Conservation (phyloP, 2,888 invertebrate genomes). For the Xylota segnis region DNA sequence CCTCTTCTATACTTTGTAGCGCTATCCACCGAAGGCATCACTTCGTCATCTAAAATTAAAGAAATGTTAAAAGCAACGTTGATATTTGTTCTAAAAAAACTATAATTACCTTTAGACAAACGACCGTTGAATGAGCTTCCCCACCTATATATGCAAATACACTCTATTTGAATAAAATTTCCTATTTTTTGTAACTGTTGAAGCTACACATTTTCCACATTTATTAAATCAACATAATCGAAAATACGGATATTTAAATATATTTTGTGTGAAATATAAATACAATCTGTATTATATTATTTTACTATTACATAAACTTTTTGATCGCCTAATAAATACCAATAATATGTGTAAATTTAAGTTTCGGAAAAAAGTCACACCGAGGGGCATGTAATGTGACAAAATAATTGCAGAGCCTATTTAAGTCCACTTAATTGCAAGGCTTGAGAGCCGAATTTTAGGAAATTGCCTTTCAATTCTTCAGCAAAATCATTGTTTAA, state of each 20-base stretch:
- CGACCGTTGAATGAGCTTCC: background rate
- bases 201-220: background rate
- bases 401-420: conserved; percentile 37
- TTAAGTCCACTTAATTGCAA: conserved; percentile 78
- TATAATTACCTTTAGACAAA: background rate
- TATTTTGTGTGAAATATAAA: conserved; percentile 29
- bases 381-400: background rate
- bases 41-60: background rate
- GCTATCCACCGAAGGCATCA: background rate
- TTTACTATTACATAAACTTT: conserved; percentile 8
- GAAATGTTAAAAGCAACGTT: background rate
- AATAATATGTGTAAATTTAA: conserved; percentile 2
- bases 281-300: conserved; percentile 15
- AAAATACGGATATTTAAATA: conserved; percentile 17
- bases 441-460: conserved; percentile 77
- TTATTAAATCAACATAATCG: background rate
- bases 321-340: background rate
- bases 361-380: background rate
- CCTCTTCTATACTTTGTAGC: too few relatives aligned
- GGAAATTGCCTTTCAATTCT: conserved; percentile 79
- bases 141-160: background rate
- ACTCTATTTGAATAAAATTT: background rate
- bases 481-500: conserved; percentile 81
- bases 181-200: background rate
- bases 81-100: background rate